Percentiles rank a stretch among this genome's conserved stretches.
phyloP scores from a whole-genome alignment of 2,113 vertebrate species.

The Malaclemys terrapin region DNA sequence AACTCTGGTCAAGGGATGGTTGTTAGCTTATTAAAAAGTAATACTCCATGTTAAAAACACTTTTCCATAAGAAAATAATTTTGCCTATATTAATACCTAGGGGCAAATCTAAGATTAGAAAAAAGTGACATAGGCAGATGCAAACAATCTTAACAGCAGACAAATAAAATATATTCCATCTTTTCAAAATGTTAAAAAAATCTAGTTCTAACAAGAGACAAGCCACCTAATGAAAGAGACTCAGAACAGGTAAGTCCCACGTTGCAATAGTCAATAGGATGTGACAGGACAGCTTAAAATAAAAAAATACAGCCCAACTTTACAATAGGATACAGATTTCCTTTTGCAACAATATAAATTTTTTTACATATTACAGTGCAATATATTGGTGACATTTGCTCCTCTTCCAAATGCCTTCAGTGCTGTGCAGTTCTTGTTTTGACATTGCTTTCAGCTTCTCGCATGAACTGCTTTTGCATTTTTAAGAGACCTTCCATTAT shows the following conservation, averaged over 20 bases:
- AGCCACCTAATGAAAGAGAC: slow-evolving; percentile 13
- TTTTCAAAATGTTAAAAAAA: not conserved
- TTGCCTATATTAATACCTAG: slow-evolving; percentile 50
- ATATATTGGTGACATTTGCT: not conserved
- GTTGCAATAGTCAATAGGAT: not conserved
- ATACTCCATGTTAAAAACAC: slow-evolving; percentile 63
- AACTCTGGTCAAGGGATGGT: slow-evolving; percentile 2
- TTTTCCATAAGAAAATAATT: slow-evolving; percentile 74
- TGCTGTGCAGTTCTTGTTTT: not conserved
- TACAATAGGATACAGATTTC: slow-evolving; percentile 57
- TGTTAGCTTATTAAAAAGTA: slow-evolving; percentile 53
- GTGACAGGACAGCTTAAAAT: slow-evolving; percentile 11
- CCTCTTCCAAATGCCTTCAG: not conserved
- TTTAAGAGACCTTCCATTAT: not conserved
- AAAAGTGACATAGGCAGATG: slow-evolving; percentile 36
- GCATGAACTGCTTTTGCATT: not conserved
- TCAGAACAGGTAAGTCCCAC: slow-evolving; percentile 43
- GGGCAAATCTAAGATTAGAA: slow-evolving; percentile 57
- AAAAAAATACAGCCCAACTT: slow-evolving; percentile 16
- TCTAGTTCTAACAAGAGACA: slow-evolving; percentile 38
- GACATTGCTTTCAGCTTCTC: slow-evolving; percentile 28
- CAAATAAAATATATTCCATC: not conserved
- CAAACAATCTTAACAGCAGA: slow-evolving; percentile 34
- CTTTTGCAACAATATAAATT: slow-evolving; percentile 45
- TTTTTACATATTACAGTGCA: not conserved